Evolutionary conservation across 92 coral and sea anemone genomes (phyloP), one percentile per base, ranked within the genome.

Genomic region (Anthopleura xanthogrammica): DNA sequence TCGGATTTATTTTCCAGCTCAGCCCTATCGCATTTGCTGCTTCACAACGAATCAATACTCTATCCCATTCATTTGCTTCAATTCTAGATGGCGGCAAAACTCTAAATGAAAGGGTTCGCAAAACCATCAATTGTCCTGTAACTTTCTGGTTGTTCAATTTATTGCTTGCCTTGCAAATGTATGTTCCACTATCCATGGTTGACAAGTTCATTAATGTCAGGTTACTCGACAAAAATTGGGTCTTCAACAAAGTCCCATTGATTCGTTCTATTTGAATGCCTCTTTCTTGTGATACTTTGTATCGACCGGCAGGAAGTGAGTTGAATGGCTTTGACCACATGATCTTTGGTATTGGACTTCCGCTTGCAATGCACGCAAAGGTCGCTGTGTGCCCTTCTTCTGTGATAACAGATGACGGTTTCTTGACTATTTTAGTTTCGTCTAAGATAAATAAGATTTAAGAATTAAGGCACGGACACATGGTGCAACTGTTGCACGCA

Each of bases 311-410:
- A 40, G 84, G 84, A 40, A 80, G 60, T 55, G 84, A 66, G 41
- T 50, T 23, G 3, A 60, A 46, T 20, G 16, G 39, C 75, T 80
- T 85, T 9, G 88, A 85, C 88, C 88, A 85, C 83, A 83, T 70
- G 71, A 85, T 42, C 7, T 23, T 68, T 46, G 88, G 88, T 41
- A 19, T 40, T 1, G 88, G 88, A 46, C 41, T 39, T 22, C 88
- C 88, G 12, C 66, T 64, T n/a, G 76, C 88, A 36, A 41, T 41
- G 29, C 83, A 85, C 4, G 77, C 66, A 22, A 80, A 68, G 1
- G 76, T 80, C 6, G 68, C 77, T 22, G 17, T 80, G 40, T 66
- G 76, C 42, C 84, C 77, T 65, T 80, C 84, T 41, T 80, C 84
- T 11, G 60, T 46, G 19, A 80, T 41, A 5, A 58, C 52, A 7